These are phyloP conservation scores for Xiphorhynchus erythropygius DNA, from an alignment of 2,797 vertebrate species.

Conservation along the genomic window DNA sequence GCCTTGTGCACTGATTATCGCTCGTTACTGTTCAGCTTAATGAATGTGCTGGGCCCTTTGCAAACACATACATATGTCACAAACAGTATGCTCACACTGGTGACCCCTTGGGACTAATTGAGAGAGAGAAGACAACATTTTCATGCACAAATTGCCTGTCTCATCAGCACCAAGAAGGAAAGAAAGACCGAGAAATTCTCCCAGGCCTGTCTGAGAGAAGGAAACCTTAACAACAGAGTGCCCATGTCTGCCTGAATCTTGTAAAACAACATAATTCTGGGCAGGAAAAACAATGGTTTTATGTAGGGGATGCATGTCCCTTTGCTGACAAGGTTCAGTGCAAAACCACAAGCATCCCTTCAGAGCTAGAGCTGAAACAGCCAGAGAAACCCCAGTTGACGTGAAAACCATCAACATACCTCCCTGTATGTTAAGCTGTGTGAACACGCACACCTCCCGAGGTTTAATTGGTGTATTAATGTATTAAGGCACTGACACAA, in stretches of 20 bases:
- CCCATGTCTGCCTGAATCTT: background rate
- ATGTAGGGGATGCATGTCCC: background rate
- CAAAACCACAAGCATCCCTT: conserved; percentile 5
- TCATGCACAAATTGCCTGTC: conserved; percentile 3
- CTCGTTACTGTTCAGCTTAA: background rate
- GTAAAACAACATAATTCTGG: background rate
- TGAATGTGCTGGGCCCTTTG: background rate
- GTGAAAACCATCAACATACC: background rate
- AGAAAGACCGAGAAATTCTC: background rate
- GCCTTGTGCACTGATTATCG: background rate
- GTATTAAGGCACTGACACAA: conserved; percentile 44
- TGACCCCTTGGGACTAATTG: background rate
- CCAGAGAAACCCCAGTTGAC: background rate
- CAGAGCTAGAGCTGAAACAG: background rate
- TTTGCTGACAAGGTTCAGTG: background rate
- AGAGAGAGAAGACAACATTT: conserved; percentile 2
- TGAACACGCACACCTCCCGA: background rate
- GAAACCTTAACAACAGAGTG: background rate
- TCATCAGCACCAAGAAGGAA: background rate
- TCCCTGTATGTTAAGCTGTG: background rate
- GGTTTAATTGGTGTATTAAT: conserved; percentile 39
- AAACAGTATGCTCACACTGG: background rate
- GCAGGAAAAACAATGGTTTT: background rate
- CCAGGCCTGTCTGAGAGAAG: background rate
- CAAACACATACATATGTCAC: background rate